Evolutionary conservation across 2,797 vertebrate species (phyloP).

Genomic region (Tokudaia tokunoshimensis): DNA sequence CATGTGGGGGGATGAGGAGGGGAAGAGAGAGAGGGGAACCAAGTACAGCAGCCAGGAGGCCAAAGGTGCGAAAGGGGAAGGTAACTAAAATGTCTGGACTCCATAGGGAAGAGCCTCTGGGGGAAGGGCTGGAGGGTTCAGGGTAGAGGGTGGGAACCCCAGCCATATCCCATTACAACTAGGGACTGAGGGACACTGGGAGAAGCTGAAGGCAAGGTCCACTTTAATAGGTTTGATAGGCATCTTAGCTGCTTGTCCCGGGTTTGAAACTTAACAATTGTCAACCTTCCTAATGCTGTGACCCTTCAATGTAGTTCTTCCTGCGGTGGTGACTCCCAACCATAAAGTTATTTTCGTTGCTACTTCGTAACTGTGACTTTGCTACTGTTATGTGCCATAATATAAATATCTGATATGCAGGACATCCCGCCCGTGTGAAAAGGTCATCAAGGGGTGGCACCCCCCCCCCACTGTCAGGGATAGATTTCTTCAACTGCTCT

Average conservation of each 20-base stretch:
- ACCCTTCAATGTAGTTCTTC: not conserved
- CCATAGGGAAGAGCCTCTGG: not conserved
- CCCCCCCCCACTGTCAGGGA: not conserved
- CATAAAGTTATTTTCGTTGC: not conserved
- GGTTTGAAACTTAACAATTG: not conserved
- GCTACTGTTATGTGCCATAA: not conserved
- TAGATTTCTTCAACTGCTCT: conserved; percentile 33
- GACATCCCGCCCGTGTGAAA: accelerated
- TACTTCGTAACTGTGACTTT: not conserved
- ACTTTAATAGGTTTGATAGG: not conserved
- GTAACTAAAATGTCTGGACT: not conserved
- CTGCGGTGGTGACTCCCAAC: no score
- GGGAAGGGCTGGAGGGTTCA: not conserved
- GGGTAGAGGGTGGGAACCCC: not conserved
- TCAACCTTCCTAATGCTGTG: not conserved
- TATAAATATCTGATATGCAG: not conserved
- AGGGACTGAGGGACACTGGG: not conserved
- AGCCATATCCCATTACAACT: not conserved
- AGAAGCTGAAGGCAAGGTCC: not conserved
- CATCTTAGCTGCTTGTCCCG: not conserved
- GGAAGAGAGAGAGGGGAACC: not conserved
- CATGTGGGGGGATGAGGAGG: not conserved
- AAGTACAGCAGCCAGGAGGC: not conserved
- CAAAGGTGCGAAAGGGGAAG: not conserved
- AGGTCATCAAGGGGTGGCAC: not conserved